A percentile compares a stretch with the other conserved stretches of the same genome.
These are phyloP conservation scores for Melinaea menophilus DNA, from an alignment of 2,888 invertebrate species.

Conservation along the genomic window DNA sequence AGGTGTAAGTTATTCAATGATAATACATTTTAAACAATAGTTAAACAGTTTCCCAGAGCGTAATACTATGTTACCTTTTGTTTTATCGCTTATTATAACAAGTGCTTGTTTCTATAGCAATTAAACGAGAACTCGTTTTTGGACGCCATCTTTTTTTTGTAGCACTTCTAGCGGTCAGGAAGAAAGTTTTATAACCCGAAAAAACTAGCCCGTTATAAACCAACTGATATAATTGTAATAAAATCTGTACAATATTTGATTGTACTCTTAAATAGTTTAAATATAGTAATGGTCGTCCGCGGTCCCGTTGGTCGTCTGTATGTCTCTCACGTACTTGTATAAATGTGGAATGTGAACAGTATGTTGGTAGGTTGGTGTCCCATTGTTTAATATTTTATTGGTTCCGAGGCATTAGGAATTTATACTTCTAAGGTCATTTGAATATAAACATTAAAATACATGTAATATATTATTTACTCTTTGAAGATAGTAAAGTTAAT, in stretches of 20 bases:
- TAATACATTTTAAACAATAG: constrained; percentile 1
- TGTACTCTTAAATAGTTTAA: too few relatives aligned
- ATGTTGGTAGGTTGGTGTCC: not conserved
- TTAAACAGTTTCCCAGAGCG: not conserved
- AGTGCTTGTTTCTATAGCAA: constrained; percentile 1
- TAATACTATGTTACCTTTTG: not conserved
- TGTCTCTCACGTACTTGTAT: constrained; percentile 14
- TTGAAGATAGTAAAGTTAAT: too few relatives aligned
- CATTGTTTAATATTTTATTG: constrained; percentile 7
- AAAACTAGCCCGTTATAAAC: too few relatives aligned
- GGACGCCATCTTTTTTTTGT: not conserved
- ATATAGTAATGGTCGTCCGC: not conserved
- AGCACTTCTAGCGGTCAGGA: not conserved
- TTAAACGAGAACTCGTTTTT: not conserved
- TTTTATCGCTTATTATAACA: constrained; percentile 4
- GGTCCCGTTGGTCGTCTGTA: constrained; percentile 15
- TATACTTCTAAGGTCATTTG: not conserved
- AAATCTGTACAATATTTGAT: too few relatives aligned
- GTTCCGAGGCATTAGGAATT: constrained; percentile 1
- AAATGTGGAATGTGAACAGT: not conserved
- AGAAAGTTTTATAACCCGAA: too few relatives aligned
- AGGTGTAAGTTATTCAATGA: constrained; percentile 4
- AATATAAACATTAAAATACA: too few relatives aligned
- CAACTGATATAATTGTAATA: too few relatives aligned
- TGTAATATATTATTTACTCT: too few relatives aligned